Evolutionary conservation across 2,888 invertebrate species (phyloP).

Genomic region (Nematopogon swammerdamellus): DNA sequence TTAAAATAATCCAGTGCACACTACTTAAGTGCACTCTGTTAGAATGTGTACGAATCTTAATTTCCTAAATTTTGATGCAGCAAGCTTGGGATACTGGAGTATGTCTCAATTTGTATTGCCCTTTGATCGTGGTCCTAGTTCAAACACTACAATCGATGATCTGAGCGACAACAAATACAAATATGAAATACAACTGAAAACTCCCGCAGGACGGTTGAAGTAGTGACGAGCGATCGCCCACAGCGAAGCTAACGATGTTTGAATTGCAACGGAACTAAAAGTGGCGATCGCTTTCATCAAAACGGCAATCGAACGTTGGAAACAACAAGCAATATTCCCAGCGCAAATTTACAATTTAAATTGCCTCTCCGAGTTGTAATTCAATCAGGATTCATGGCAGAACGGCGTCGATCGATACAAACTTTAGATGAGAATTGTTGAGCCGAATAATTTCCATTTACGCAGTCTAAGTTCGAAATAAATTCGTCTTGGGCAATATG

Average conservation of each 20-base stretch:
- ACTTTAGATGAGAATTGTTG: background rate
- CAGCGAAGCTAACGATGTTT: no score
- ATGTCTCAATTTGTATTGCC: no score
- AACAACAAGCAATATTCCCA: background rate
- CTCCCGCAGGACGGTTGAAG: no score
- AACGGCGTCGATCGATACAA: background rate
- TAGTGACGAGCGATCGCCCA: no score
- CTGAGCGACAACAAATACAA: no score
- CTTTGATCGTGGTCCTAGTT: no score
- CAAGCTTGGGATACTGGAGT: slow-evolving; percentile 47
- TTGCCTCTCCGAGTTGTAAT: background rate
- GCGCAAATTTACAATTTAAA: background rate
- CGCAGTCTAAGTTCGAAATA: background rate
- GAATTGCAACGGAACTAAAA: no score
- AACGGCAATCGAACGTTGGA: background rate
- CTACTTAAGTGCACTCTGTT: no score
- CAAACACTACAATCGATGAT: no score
- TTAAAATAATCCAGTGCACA: no score
- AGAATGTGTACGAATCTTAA: no score
- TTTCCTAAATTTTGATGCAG: slow-evolving; percentile 43
- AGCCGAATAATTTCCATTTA: background rate
- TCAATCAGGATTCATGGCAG: background rate
- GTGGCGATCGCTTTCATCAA: background rate
- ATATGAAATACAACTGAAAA: no score
- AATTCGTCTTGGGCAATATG: background rate